Conservation (phyloP, 2,888 invertebrate species). For the Limenitis camilla region DNA sequence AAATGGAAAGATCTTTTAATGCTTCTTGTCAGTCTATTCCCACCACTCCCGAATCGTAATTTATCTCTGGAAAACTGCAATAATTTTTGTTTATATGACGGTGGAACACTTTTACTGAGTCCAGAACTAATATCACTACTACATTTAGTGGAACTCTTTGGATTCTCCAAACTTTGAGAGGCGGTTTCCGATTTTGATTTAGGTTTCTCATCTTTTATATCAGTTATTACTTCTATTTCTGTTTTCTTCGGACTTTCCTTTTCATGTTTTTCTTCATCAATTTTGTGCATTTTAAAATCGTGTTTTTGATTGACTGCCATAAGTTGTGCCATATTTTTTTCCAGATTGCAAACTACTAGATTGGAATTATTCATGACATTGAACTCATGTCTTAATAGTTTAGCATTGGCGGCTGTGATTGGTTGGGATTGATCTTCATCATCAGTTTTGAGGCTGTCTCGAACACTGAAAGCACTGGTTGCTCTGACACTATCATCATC, state of each 20-base stretch:
- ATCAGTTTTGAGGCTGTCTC: slow-evolving; percentile 68
- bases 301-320: slow-evolving; percentile 56
- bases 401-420: slow-evolving; percentile 63
- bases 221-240: slow-evolving; percentile 19
- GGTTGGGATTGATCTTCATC: slow-evolving; percentile 67
- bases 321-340: slow-evolving; percentile 68
- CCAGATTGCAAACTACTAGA: slow-evolving; percentile 64
- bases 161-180: slow-evolving; percentile 64
- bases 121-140: slow-evolving; percentile 60
- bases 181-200: slow-evolving; percentile 59
- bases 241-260: slow-evolving; percentile 32
- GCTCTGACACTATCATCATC: slow-evolving; percentile 70
- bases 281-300: slow-evolving; percentile 63
- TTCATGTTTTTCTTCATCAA: slow-evolving; percentile 57
- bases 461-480: slow-evolving; percentile 65
- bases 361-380: slow-evolving; percentile 68
- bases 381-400: slow-evolving; percentile 62
- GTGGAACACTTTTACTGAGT: slow-evolving; percentile 68
- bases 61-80: slow-evolving; percentile 68
- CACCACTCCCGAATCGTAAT: slow-evolving; percentile 62
- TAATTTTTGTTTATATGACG: slow-evolving; percentile 68
- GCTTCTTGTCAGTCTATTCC: slow-evolving; percentile 63
- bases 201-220: slow-evolving; percentile 38
- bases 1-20: slow-evolving; percentile 68
- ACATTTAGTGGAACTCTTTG: slow-evolving; percentile 60